These are phyloP conservation scores for Aleadryas rufinucha DNA, from an alignment of 2,113 vertebrate species.

Conservation along the genomic window DNA sequence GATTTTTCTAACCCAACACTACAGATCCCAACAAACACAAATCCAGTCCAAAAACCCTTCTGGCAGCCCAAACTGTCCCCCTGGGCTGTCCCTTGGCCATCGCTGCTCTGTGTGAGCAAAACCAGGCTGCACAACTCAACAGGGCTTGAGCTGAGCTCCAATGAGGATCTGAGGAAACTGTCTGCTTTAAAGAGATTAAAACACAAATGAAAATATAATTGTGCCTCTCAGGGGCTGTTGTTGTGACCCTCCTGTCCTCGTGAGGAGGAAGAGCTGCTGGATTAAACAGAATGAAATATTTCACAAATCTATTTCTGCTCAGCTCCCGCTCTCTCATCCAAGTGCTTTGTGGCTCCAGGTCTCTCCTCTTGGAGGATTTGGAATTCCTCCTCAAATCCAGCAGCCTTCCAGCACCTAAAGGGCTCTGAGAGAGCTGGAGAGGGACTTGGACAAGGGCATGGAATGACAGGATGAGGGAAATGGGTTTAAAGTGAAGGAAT, in stretches of 20 bases:
- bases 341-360: not conserved
- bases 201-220: not conserved
- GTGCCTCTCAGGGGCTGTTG: not conserved
- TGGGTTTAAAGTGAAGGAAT: not conserved
- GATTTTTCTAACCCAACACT: not conserved
- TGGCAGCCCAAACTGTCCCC: not conserved
- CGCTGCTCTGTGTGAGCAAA: not conserved
- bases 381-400: not conserved
- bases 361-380: not conserved
- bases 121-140: not conserved
- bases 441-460: not conserved
- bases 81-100: slow-evolving; percentile 8
- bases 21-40: not conserved
- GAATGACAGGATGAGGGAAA: not conserved
- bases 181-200: not conserved
- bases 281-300: not conserved
- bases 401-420: not conserved
- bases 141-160: not conserved
- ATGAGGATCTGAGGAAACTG: not conserved
- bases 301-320: not conserved
- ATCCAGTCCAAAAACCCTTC: not conserved
- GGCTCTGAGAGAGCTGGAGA: not conserved
- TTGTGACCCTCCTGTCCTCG: not conserved
- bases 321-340: not conserved
- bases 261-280: not conserved